These are phyloP conservation scores for Nansenia antarctica DNA, from an alignment of 2,113 vertebrate species.

Conservation along the genomic window DNA sequence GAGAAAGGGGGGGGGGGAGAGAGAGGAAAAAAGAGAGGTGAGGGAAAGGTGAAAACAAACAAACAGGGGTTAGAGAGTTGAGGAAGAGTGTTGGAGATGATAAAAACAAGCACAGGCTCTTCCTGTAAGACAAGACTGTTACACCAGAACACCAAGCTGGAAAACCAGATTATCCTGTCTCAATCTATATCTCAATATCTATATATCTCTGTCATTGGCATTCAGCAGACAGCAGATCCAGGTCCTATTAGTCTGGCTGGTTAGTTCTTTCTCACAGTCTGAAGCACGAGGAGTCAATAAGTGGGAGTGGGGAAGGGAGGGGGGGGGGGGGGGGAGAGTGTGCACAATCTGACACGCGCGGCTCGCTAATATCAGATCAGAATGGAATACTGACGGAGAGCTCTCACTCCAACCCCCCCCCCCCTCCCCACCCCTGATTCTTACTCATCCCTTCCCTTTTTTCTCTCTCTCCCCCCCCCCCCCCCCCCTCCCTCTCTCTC, in stretches of 20 bases:
- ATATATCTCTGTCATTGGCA: too few species aligned
- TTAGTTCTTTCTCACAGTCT: background rate
- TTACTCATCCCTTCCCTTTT: constrained; percentile 8
- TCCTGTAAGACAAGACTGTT: background rate
- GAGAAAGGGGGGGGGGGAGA: constrained; percentile 17
- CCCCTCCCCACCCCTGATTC: background rate
- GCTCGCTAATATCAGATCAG: background rate
- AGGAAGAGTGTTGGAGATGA: background rate
- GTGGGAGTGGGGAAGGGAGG: background rate
- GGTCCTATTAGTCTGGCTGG: background rate
- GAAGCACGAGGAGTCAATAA: background rate
- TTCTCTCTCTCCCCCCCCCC: background rate
- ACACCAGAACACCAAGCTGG: background rate
- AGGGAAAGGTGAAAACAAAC: background rate
- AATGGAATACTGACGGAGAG: constrained; percentile 21
- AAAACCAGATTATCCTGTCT: background rate
- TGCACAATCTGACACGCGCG: background rate
- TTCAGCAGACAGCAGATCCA: too few species aligned
- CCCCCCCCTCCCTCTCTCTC: constrained; percentile 33
- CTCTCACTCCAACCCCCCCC: background rate
- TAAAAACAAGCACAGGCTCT: too few species aligned
- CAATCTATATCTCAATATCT: too few species aligned
- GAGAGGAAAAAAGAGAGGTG: background rate
- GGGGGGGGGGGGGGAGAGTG: background rate
- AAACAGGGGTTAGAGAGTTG: background rate